Evolutionary conservation across 2,888 invertebrate genomes (phyloP).

Genomic region (Bhutanitis thaidina): DNA sequence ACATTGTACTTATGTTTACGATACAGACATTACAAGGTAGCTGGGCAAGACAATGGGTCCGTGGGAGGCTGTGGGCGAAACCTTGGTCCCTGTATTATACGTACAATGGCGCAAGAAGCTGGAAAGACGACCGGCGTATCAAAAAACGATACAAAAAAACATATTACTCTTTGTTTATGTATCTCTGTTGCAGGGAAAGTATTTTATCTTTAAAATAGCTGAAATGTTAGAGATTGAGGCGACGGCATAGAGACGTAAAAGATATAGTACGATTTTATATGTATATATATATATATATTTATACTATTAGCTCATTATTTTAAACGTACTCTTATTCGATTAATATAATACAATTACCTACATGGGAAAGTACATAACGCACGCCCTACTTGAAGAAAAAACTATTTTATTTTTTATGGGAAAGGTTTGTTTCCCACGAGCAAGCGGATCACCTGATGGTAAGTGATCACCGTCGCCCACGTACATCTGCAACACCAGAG

Average conservation of each 20-base stretch:
- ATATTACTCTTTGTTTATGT: constrained; percentile 4
- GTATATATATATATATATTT: no score
- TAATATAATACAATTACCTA: no score
- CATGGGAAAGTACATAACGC: no score
- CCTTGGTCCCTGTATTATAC: not conserved
- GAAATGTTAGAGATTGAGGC: not conserved
- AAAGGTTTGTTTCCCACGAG: no score
- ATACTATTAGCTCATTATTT: no score
- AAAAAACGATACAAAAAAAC: constrained; percentile 14
- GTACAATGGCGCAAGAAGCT: constrained; percentile 2
- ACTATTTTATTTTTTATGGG: no score
- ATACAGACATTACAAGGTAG: constrained; percentile 10
- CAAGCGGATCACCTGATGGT: no score
- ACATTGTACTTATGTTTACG: not conserved
- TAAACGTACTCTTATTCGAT: no score
- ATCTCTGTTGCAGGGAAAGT: constrained; percentile 8
- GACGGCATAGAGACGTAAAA: not conserved
- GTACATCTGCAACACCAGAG: no score
- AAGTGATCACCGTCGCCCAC: no score
- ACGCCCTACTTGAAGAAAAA: no score
- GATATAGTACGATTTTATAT: no score
- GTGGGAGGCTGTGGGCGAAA: constrained; percentile 9
- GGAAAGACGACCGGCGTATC: not conserved
- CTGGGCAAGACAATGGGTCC: constrained; percentile 1
- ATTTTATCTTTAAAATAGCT: constrained; percentile 8